phyloP scores from a whole-genome alignment of 2,797 vertebrate species.

The Poeciliopsis infans region DNA sequence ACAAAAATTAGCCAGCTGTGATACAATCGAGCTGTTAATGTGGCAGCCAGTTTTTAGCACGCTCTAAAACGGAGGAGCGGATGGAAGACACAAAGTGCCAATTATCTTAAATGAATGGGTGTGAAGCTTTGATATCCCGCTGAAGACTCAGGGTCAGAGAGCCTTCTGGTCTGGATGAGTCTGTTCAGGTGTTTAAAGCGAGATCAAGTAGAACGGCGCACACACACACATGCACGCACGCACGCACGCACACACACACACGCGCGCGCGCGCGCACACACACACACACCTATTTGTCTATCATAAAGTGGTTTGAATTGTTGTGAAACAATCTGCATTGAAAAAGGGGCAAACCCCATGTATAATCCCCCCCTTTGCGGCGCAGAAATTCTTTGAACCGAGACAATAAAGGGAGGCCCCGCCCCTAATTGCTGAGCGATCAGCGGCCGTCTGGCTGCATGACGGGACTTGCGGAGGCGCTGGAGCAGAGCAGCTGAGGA shows the following conservation, averaged over 20 bases:
- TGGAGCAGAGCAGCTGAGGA: conserved; percentile 10
- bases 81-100: background rate
- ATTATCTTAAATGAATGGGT: background rate
- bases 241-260: no score
- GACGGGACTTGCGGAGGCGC: conserved; percentile 55
- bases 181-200: background rate
- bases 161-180: background rate
- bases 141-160: background rate
- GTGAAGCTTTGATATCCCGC: background rate
- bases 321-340: conserved; percentile 41
- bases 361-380: conserved; percentile 61
- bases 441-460: conserved; percentile 41
- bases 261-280: no score
- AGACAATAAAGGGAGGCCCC: conserved; percentile 64
- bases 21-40: background rate
- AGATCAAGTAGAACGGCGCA: background rate
- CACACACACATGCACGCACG: no score
- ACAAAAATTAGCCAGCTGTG: background rate
- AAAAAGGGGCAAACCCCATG: conserved; percentile 50
- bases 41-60: background rate
- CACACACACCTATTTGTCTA: background rate
- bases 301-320: background rate
- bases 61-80: background rate
- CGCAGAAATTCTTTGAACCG: conserved; percentile 61
- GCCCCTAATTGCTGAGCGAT: conserved; percentile 54